phyloP scores from a whole-genome alignment of 2,113 vertebrate species.

The Lampris megalopsis region DNA sequence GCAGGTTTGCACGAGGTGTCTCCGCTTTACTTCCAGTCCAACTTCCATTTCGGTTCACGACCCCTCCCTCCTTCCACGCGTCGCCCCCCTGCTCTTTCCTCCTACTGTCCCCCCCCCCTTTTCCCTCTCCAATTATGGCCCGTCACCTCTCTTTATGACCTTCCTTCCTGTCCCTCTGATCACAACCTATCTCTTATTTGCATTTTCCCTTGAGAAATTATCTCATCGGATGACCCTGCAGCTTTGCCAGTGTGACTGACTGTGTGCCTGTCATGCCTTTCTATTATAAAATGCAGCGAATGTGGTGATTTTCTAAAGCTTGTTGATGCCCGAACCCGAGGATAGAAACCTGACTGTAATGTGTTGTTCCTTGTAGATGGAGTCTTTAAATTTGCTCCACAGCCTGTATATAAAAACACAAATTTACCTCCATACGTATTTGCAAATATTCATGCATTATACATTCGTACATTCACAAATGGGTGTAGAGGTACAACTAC shows the following conservation, averaged over 20 bases:
- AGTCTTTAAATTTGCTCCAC: too few species aligned
- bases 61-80: neutral
- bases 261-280: constrained; percentile 45
- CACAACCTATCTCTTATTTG: constrained; percentile 56
- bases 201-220: constrained; percentile 68
- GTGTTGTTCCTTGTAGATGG: too few species aligned
- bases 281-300: constrained; percentile 50
- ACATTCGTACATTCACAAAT: too few species aligned
- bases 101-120: neutral
- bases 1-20: constrained; percentile 43
- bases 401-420: too few species aligned
- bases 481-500: too few species aligned
- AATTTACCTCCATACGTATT: too few species aligned
- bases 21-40: neutral
- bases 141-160: constrained; percentile 39
- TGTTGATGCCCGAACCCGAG: constrained; percentile 18
- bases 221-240: constrained; percentile 55
- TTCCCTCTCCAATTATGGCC: constrained; percentile 47
- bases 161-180: constrained; percentile 49
- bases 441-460: too few species aligned
- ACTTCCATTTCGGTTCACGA: neutral
- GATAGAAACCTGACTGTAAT: constrained; percentile 13
- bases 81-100: neutral
- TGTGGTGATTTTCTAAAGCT: constrained; percentile 33
- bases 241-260: constrained; percentile 49